Evolutionary conservation across 1,140 invertebrate genomes (phyloP).

Genomic region (Euwallacea similis): DNA sequence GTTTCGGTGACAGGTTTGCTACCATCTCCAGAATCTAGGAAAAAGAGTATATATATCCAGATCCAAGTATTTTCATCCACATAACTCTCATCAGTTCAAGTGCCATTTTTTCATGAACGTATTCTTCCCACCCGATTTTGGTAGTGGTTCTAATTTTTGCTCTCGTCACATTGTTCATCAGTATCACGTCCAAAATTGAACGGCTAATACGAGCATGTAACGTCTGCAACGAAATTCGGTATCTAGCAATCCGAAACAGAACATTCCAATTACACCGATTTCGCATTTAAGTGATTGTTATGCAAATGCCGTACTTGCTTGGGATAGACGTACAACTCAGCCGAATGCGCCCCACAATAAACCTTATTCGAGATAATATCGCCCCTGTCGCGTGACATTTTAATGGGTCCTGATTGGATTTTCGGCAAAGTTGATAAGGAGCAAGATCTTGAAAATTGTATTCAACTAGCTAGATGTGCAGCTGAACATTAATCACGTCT

Average conservation of each 20-base stretch:
- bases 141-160: too few relatives aligned
- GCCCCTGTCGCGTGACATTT: slow-evolving; percentile 7
- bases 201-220: slow-evolving; percentile 6
- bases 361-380: slow-evolving; percentile 12
- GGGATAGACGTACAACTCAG: slow-evolving; percentile 15
- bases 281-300: slow-evolving; percentile 29
- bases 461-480: too few relatives aligned
- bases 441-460: too few relatives aligned
- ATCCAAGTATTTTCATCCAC: too few relatives aligned
- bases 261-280: slow-evolving; percentile 28
- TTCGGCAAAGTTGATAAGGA: not conserved
- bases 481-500: too few relatives aligned
- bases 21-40: too few relatives aligned
- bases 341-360: slow-evolving; percentile 9
- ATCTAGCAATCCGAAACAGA: slow-evolving; percentile 24
- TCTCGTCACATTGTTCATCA: too few relatives aligned
- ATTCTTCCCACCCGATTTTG: too few relatives aligned
- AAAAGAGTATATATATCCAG: too few relatives aligned
- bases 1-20: too few relatives aligned
- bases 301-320: slow-evolving; percentile 26
- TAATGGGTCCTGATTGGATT: slow-evolving; percentile 15
- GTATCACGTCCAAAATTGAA: not conserved
- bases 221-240: slow-evolving; percentile 10
- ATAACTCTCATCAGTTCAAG: too few relatives aligned
- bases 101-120: too few relatives aligned